Evolutionary conservation across 2,888 invertebrate species (phyloP).

Genomic region (Drosophila mayaguana): DNA sequence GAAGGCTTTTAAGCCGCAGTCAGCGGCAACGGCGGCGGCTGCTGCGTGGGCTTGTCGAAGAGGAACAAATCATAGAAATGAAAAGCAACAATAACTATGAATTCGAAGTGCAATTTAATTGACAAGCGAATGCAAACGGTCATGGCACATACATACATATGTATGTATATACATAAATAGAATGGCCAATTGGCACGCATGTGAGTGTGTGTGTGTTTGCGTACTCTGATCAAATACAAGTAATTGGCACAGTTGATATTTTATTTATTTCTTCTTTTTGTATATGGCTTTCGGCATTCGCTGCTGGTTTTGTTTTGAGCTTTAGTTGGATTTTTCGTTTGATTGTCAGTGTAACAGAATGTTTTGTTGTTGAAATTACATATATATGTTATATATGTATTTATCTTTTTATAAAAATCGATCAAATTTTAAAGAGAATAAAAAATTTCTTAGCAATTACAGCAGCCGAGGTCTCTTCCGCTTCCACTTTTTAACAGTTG

Average conservation of each 20-base stretch:
- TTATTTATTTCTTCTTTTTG: neutral
- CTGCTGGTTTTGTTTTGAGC: slow-evolving; percentile 25
- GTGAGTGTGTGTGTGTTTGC: slow-evolving; percentile 6
- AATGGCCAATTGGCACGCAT: too few relatives aligned
- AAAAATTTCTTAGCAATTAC: slow-evolving; percentile 5
- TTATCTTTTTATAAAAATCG: slow-evolving; percentile 4
- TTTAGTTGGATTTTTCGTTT: slow-evolving; percentile 40
- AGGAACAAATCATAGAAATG: slow-evolving; percentile 28
- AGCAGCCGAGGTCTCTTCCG: slow-evolving; percentile 21
- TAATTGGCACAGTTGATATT: slow-evolving; percentile 58
- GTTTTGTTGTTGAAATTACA: slow-evolving; percentile 28
- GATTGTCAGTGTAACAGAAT: slow-evolving; percentile 39
- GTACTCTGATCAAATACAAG: slow-evolving; percentile 44
- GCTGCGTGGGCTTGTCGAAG: slow-evolving; percentile 19
- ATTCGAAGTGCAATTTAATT: slow-evolving; percentile 52
- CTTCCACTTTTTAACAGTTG: slow-evolving; percentile 38
- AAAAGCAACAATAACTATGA: slow-evolving; percentile 8
- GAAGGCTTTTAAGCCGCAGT: slow-evolving; percentile 27
- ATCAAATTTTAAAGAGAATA: slow-evolving; percentile 14
- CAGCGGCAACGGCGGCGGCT: neutral
- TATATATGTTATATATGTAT: neutral
- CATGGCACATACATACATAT: slow-evolving; percentile 24
- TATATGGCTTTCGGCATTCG: neutral
- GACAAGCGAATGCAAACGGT: slow-evolving; percentile 32
- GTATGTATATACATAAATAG: slow-evolving; percentile 23